Conservation (phyloP, 2,888 invertebrate species). For the Trissolcus japonicus region DNA sequence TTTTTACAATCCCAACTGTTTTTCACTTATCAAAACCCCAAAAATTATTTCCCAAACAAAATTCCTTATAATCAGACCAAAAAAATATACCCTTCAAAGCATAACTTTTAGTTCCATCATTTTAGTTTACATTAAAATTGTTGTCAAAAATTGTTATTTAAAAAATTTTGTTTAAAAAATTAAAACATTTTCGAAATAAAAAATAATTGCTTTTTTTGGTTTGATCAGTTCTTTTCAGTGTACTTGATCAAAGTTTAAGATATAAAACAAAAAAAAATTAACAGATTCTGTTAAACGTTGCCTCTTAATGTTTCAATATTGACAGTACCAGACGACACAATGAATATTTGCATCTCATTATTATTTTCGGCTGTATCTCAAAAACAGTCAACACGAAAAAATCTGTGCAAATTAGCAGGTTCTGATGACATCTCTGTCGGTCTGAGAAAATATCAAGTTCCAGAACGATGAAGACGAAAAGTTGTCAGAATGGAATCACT, state of each 20-base stretch:
- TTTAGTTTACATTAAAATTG: too few species aligned
- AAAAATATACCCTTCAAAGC: too few species aligned
- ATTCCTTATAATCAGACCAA: too few species aligned
- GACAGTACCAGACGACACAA: neutral
- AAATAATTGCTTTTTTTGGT: too few species aligned
- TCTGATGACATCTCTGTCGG: slow-evolving; percentile 2
- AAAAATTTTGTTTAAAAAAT: too few species aligned
- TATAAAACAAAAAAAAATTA: neutral
- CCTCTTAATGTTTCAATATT: neutral
- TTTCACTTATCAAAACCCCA: neutral
- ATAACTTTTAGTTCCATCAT: too few species aligned
- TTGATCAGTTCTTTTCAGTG: too few species aligned
- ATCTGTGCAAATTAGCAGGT: slow-evolving; percentile 18
- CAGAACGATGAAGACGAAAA: slow-evolving; percentile 5
- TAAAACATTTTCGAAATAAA: too few species aligned
- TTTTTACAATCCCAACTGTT: neutral
- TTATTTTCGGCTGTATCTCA: neutral
- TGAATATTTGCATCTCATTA: slow-evolving; percentile 10
- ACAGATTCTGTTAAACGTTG: neutral
- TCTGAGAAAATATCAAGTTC: slow-evolving; percentile 15
- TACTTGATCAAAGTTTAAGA: too few species aligned
- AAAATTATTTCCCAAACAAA: neutral
- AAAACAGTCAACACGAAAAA: slow-evolving; percentile 2
- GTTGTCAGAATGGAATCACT: slow-evolving; percentile 16
- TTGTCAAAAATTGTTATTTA: too few species aligned